Percentiles rank a stretch among this genome's conserved stretches.
Conservation (phyloP, 92 coral and sea anemone species). For the Phenganax subtilis region DNA sequence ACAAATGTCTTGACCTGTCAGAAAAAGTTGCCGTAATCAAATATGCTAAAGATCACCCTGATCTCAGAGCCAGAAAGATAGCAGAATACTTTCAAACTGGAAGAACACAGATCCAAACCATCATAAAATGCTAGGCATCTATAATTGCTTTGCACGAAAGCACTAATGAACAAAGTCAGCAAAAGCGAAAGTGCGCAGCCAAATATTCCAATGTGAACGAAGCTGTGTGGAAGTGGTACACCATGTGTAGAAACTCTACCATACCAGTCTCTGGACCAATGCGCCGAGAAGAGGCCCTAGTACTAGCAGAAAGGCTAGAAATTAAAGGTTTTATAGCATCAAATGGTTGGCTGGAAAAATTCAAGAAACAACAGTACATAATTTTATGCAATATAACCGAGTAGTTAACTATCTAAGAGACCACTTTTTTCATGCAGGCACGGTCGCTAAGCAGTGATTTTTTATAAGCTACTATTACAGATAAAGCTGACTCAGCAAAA, state of each 20-base stretch:
- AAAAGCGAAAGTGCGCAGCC: constrained; percentile 33
- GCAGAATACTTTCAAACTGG: constrained; percentile 41
- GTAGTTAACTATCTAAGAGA: no score
- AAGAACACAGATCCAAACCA: constrained; percentile 25
- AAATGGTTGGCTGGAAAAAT: constrained; percentile 45
- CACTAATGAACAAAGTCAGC: constrained; percentile 32
- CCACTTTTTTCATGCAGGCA: no score
- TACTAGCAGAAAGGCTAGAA: constrained; percentile 41
- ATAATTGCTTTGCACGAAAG: constrained; percentile 23
- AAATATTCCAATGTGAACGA: constrained; percentile 43
- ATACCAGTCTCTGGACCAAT: constrained; percentile 42
- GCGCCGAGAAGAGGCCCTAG: constrained; percentile 45
- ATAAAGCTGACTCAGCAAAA: no score
- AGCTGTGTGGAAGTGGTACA: constrained; percentile 50
- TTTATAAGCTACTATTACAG: no score
- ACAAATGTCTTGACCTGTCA: constrained; percentile 46
- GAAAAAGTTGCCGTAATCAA: constrained; percentile 43
- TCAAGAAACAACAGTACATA: constrained; percentile 21
- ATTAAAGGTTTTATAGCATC: constrained; percentile 32
- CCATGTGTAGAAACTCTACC: constrained; percentile 43
- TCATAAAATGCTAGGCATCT: constrained; percentile 1
- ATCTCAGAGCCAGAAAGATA: constrained; percentile 45
- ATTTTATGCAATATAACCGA: no score
- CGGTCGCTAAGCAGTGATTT: no score
- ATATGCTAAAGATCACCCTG: constrained; percentile 38